phyloP scores from a whole-genome alignment of 2,888 invertebrate genomes.

The Neocrepidodera transversa region DNA sequence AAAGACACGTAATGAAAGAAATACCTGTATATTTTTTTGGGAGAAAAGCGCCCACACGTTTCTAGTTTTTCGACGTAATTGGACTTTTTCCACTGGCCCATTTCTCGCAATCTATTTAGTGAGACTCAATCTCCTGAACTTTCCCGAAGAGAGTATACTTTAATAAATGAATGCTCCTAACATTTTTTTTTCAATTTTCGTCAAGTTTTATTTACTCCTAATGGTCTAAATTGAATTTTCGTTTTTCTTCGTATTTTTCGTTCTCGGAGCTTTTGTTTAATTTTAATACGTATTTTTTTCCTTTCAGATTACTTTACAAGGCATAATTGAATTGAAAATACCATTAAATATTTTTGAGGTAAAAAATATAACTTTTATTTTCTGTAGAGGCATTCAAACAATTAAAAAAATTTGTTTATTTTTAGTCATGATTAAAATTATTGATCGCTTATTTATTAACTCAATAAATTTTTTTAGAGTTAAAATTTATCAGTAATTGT shows the following conservation, averaged over 20 bases:
- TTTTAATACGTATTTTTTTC: constrained; percentile 13
- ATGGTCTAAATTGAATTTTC: constrained; percentile 30
- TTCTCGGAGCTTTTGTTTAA: constrained; percentile 16
- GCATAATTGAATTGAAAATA: no score
- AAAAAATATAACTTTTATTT: no score
- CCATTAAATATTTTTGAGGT: no score
- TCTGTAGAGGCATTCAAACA: no score
- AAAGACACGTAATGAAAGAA: constrained; percentile 26
- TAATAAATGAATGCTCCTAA: constrained; percentile 33
- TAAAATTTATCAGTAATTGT: no score
- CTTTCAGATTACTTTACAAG: background rate
- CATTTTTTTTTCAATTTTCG: constrained; percentile 26
- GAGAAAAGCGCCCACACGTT: constrained; percentile 12
- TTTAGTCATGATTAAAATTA: no score
- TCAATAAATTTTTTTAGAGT: no score
- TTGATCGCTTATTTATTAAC: no score
- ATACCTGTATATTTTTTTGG: constrained; percentile 19
- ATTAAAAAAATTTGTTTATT: no score
- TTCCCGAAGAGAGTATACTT: constrained; percentile 28
- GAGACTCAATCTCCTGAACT: constrained; percentile 32
- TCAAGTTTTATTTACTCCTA: constrained; percentile 25
- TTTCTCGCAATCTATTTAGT: constrained; percentile 35
- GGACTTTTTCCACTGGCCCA: constrained; percentile 32
- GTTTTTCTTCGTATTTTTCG: constrained; percentile 21
- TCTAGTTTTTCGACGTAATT: constrained; percentile 24